Evolutionary conservation across 1,140 invertebrate genomes (phyloP).

Genomic region (Caenorhabditis elegans): WBcel235 BX284602.5:9235501-9236000

Average conservation of each 20-base stretch:
- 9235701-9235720: constrained; percentile 19
- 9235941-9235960: too few relatives aligned
- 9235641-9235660: constrained; percentile 45
- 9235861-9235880: not conserved
- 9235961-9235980: too few relatives aligned
- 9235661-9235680: constrained; percentile 46
- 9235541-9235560: constrained; percentile 41
- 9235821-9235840: not conserved
- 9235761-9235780: constrained; percentile 30
- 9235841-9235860: not conserved
- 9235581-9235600: constrained; percentile 43
- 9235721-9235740: constrained; percentile 36
- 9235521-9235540: constrained; percentile 48
- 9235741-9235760: constrained; percentile 43
- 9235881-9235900: constrained; percentile 1
- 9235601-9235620: constrained; percentile 39
- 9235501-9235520: constrained; percentile 41
- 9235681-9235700: constrained; percentile 39
- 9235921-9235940: too few relatives aligned
- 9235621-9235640: constrained; percentile 46
- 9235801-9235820: constrained; percentile 50
- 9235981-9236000: too few relatives aligned
- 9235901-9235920: not conserved
- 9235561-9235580: constrained; percentile 42
- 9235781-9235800: constrained; percentile 17